These are phyloP conservation scores for Deroplatys truncata DNA, from an alignment of 2,888 invertebrate genomes.

Conservation along the genomic window DNA sequence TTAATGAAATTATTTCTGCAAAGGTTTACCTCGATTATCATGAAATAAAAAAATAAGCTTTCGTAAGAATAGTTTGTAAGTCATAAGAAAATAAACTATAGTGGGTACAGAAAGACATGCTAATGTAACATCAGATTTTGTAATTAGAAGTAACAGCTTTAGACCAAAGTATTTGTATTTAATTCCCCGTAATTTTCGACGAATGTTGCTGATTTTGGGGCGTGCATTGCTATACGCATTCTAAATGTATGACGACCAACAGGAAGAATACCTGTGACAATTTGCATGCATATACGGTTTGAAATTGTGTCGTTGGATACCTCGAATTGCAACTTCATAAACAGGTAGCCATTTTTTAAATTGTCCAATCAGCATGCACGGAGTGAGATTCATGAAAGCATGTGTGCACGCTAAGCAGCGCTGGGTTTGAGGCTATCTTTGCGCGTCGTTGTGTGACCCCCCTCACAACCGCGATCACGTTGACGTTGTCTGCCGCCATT, in stretches of 20 bases:
- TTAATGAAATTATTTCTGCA: no score
- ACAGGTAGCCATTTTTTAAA: not conserved
- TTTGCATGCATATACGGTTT: not conserved
- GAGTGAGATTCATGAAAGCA: not conserved
- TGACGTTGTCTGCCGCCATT: slow-evolving; percentile 58
- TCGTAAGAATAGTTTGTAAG: no score
- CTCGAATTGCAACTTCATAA: not conserved
- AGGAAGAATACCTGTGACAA: not conserved
- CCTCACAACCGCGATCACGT: slow-evolving; percentile 49
- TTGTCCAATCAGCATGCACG: not conserved
- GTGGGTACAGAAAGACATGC: no score
- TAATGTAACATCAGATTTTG: no score
- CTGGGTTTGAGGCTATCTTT: slow-evolving; percentile 51
- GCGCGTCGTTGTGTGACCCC: slow-evolving; percentile 76
- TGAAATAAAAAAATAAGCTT: no score
- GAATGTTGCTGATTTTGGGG: not conserved
- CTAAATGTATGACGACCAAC: not conserved
- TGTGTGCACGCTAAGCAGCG: not conserved
- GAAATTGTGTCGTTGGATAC: not conserved
- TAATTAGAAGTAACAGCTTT: no score
- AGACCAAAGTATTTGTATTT: no score
- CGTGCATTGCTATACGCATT: not conserved
- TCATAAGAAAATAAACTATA: no score
- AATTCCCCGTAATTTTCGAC: not conserved
- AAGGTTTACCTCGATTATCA: no score